Evolutionary conservation across 35 echinoderm and acorn worm genomes (phyloP), one percentile per base, ranked within the genome.

Genomic region (Anneissia japonica): DNA sequence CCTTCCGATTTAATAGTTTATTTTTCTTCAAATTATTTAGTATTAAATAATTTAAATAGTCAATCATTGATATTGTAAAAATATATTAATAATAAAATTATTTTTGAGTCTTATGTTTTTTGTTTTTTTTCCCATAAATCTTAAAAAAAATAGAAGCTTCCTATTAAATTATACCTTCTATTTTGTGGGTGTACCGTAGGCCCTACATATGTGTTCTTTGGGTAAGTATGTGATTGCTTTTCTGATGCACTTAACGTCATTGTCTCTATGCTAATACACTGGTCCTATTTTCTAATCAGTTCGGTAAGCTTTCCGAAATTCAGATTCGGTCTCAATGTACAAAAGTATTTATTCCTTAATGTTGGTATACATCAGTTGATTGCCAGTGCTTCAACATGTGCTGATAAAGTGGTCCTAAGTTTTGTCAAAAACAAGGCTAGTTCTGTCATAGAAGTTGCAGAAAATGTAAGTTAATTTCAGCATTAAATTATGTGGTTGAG

Each of bases 341-440:
- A 64, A 10, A 43, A 31, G 12, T 37, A 16, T 30, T 82, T 86
- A 72, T 82, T 84, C 40, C 79, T 83, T 76, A 29, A 31, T 7
- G n/a, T 4, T 84, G 26, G 34, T 88, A 36, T 36, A 98, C 95
- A 98, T 98, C 91, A 98, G 72, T 64, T 91, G 17, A 72, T 98
- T 55, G 95, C 86, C 19, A 94, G 91, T 76, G 86, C 95, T 30
- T 93, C 91, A 12, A 86, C 84, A 74, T 45, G 73, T 77, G 90
- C 92, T 80, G 95, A 98, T 80, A 98, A 98, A 79, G 76, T 98
- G 31, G 89, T 91, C 0, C 79, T 98, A 21, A 94, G 86, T 30
- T 98, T 88, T 75, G 38, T 90, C 43, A 93, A 91, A 80, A 84
- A 77, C 74, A 35, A 82, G n/a, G 77, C 95, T n/a, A 90, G 84